Evolutionary conservation across 1,140 invertebrate genomes (phyloP).

Genomic region (Sarcophaga bullata): DNA sequence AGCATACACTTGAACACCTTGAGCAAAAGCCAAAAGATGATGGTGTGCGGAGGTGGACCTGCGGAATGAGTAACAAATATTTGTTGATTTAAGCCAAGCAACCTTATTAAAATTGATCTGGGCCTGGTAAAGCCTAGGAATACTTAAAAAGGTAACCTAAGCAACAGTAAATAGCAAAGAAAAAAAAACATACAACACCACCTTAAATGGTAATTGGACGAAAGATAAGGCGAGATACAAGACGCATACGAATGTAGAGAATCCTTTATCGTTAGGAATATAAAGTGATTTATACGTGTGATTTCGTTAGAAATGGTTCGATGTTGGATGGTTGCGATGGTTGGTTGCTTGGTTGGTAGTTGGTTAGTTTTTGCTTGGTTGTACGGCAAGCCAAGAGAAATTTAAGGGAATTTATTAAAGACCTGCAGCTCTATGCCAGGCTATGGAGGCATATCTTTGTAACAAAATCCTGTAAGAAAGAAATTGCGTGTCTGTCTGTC

Average conservation of each 20-base stretch:
- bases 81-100: conserved; percentile 12
- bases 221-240: not conserved
- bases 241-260: not conserved
- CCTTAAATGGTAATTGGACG: too few species aligned
- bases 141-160: conserved; percentile 2
- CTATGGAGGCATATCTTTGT: too few species aligned
- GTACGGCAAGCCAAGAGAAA: not conserved
- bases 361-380: too few species aligned
- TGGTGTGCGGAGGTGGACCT: too few species aligned
- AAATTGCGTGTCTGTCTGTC: too few species aligned
- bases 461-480: too few species aligned
- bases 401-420: not conserved
- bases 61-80: not conserved
- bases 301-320: not conserved
- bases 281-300: not conserved
- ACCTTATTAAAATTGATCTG: conserved; percentile 22
- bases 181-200: too few species aligned
- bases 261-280: not conserved
- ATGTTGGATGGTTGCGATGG: too few species aligned
- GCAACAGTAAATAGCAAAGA: not conserved
- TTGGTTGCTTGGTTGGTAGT: too few species aligned
- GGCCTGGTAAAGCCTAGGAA: not conserved
- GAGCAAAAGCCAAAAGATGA: too few species aligned
- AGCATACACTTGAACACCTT: too few species aligned
- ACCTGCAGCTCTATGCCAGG: not conserved